These are phyloP conservation scores for Drosophila colorata DNA, from an alignment of 2,888 invertebrate species.

Conservation along the genomic window DNA sequence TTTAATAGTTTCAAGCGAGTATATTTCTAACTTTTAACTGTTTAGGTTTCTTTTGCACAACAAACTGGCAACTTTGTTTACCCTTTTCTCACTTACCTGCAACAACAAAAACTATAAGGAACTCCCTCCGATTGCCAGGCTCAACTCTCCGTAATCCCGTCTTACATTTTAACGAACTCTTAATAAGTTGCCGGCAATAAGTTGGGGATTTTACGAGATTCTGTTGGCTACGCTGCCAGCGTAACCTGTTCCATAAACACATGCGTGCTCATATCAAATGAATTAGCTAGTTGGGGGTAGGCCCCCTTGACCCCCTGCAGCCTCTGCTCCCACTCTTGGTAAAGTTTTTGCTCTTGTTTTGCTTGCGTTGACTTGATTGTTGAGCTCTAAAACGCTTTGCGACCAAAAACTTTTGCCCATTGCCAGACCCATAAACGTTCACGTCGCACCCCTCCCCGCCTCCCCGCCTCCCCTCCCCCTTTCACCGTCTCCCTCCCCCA, in stretches of 20 bases:
- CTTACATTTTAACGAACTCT: not conserved
- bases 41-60: too few relatives aligned
- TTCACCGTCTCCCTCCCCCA: not conserved
- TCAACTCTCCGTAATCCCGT: not conserved
- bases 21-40: too few relatives aligned
- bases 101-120: not conserved
- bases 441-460: not conserved
- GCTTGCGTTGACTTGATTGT: conserved; percentile 41
- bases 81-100: too few relatives aligned
- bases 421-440: conserved; percentile 37
- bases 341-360: conserved; percentile 22
- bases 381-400: conserved; percentile 53
- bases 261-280: conserved; percentile 4
- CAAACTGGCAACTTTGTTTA: too few relatives aligned
- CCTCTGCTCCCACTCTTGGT: not conserved
- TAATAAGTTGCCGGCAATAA: conserved; percentile 1
- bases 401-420: conserved; percentile 48
- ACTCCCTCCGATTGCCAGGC: not conserved
- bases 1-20: too few relatives aligned
- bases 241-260: conserved; percentile 13
- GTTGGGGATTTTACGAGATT: not conserved
- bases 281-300: not conserved
- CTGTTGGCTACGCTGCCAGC: not conserved
- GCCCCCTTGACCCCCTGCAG: not conserved
- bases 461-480: not conserved